Percentiles rank a stretch among this genome's conserved stretches.
Evolutionary conservation across 2,888 invertebrate genomes (phyloP).

Genomic region (Tridacna crocea): DNA sequence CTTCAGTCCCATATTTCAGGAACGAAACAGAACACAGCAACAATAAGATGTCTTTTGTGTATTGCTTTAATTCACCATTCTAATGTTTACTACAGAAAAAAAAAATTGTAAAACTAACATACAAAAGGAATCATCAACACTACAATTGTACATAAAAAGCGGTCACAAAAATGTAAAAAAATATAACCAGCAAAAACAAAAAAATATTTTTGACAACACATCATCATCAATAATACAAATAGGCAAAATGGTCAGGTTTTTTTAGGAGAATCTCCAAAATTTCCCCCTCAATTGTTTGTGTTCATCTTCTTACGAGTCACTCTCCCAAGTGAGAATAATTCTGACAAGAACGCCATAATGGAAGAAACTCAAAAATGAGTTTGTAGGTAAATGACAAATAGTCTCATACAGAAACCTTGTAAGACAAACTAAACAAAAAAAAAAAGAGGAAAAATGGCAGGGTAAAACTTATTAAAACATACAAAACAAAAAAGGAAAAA

Average conservation of each 20-base stretch:
- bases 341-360: no score
- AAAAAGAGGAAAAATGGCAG: background rate
- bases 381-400: background rate
- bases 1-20: no score
- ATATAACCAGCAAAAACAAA: constrained; percentile 25
- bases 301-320: no score
- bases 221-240: background rate
- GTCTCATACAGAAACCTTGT: background rate
- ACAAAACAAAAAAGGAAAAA: background rate
- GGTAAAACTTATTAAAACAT: background rate
- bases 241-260: background rate
- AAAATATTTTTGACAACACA: background rate
- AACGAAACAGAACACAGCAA: no score
- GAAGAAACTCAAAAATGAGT: no score
- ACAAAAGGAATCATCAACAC: constrained; percentile 38
- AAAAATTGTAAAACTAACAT: constrained; percentile 43
- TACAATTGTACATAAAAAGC: constrained; percentile 51
- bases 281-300: no score
- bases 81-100: constrained; percentile 37
- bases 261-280: no score
- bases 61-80: constrained; percentile 46
- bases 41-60: constrained; percentile 33
- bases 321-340: no score
- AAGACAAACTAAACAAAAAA: background rate
- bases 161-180: constrained; percentile 42